Evolutionary conservation across 2,888 invertebrate genomes (phyloP).

Genomic region (Phorcus lineatus): DNA sequence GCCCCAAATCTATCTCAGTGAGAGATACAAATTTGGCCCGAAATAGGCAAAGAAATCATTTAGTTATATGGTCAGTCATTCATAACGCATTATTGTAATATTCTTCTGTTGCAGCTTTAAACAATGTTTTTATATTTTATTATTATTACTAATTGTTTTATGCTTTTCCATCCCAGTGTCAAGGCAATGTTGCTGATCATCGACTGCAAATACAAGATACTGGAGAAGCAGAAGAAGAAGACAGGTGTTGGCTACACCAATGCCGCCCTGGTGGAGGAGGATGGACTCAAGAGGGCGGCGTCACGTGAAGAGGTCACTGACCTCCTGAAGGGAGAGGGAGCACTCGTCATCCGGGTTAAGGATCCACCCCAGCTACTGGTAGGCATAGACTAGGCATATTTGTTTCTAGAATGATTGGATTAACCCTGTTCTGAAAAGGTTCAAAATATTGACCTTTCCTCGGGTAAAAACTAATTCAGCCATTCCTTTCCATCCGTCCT

Average conservation of each 20-base stretch:
- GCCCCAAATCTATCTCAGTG: too few relatives aligned
- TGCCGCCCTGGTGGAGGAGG: background rate
- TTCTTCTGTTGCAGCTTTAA: too few relatives aligned
- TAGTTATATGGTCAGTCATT: too few relatives aligned
- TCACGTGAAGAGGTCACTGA: slow-evolving; percentile 35
- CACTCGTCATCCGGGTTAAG: slow-evolving; percentile 39
- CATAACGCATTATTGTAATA: too few relatives aligned
- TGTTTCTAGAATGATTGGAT: too few relatives aligned
- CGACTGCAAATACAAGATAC: slow-evolving; percentile 75
- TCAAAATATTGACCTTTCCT: too few relatives aligned
- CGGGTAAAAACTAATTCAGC: too few relatives aligned
- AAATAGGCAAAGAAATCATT: too few relatives aligned
- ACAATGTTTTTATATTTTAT: background rate
- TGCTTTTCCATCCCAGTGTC: slow-evolving; percentile 58
- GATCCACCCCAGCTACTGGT: slow-evolving; percentile 25
- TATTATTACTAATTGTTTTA: too few relatives aligned
- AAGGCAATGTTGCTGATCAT: slow-evolving; percentile 76
- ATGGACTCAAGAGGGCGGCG: slow-evolving; percentile 16
- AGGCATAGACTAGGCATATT: background rate
- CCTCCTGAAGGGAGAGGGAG: slow-evolving; percentile 39
- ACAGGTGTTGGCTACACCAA: background rate
- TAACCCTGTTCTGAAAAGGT: too few relatives aligned
- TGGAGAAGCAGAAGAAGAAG: slow-evolving; percentile 44
- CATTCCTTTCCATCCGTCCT: too few relatives aligned
- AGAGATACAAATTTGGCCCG: too few relatives aligned